These are phyloP conservation scores for Psylliodes chrysocephalus DNA, from an alignment of 2,888 invertebrate genomes.

Conservation along the genomic window DNA sequence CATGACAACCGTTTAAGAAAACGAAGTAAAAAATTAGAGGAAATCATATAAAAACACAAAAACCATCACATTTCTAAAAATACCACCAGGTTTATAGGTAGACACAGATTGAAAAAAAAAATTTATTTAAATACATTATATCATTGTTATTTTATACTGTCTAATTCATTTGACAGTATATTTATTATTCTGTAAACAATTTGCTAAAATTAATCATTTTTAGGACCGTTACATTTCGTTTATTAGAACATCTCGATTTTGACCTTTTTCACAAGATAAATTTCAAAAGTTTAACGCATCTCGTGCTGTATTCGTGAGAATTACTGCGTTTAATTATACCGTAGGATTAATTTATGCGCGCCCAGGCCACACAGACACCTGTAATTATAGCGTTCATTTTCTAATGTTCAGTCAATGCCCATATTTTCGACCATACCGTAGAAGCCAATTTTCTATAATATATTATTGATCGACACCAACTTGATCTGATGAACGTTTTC, in stretches of 20 bases:
- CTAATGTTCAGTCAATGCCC: slow-evolving; percentile 27
- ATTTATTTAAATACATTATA: no score
- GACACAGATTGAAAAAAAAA: no score
- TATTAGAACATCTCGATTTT: slow-evolving; percentile 33
- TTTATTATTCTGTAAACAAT: no score
- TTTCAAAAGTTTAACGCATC: slow-evolving; percentile 37
- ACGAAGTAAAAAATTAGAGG: no score
- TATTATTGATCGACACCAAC: slow-evolving; percentile 29
- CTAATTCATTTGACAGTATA: no score
- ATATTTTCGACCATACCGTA: slow-evolving; percentile 27
- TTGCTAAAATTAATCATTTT: slow-evolving; percentile 15
- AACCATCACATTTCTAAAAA: no score
- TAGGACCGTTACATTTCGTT: slow-evolving; percentile 17
- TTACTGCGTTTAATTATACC: slow-evolving; percentile 39
- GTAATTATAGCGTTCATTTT: slow-evolving; percentile 29
- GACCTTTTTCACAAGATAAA: slow-evolving; percentile 33
- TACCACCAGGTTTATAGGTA: no score
- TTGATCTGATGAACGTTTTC: slow-evolving; percentile 24
- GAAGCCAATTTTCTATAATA: slow-evolving; percentile 35
- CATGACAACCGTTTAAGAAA: no score
- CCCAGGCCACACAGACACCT: slow-evolving; percentile 30
- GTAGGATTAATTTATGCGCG: slow-evolving; percentile 32
- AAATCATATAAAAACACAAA: no score
- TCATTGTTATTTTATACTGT: no score
- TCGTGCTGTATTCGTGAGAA: slow-evolving; percentile 35